Conservation (phyloP, 2,113 vertebrate species). For the Urocynchramus pylzowi region DNA sequence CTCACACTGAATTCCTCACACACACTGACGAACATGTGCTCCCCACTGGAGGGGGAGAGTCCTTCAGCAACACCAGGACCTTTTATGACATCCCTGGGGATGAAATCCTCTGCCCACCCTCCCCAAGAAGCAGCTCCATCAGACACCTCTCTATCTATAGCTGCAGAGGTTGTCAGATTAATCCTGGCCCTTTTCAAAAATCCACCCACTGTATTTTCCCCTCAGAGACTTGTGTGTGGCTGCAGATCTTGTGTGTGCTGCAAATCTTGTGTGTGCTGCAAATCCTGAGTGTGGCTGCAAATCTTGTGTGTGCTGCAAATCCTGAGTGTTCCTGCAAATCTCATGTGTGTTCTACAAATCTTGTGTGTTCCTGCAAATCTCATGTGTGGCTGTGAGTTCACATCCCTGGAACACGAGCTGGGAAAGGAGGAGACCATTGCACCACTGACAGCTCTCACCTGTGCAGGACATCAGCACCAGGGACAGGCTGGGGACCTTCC, state of each 20-base stretch:
- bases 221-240: neutral
- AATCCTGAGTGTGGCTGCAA: neutral
- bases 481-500: neutral
- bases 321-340: neutral
- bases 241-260: neutral
- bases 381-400: neutral
- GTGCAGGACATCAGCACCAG: fast-evolving
- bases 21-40: neutral
- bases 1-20: neutral
- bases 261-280: neutral
- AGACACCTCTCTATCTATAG: neutral
- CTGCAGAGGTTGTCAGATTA: conserved; percentile 9
- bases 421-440: fast-evolving
- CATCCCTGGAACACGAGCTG: neutral
- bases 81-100: neutral
- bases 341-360: neutral
- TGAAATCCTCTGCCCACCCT: neutral
- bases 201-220: neutral
- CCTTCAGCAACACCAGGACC: neutral
- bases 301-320: too few relatives aligned
- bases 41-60: neutral
- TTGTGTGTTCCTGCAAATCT: neutral
- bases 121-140: neutral
- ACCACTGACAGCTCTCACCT: fast-evolving
- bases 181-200: conserved; percentile 17